A percentile compares a stretch with the other conserved stretches of the same genome.
Evolutionary conservation across 2,888 invertebrate genomes (phyloP).

Genomic region (Cephus sareptanus): DNA sequence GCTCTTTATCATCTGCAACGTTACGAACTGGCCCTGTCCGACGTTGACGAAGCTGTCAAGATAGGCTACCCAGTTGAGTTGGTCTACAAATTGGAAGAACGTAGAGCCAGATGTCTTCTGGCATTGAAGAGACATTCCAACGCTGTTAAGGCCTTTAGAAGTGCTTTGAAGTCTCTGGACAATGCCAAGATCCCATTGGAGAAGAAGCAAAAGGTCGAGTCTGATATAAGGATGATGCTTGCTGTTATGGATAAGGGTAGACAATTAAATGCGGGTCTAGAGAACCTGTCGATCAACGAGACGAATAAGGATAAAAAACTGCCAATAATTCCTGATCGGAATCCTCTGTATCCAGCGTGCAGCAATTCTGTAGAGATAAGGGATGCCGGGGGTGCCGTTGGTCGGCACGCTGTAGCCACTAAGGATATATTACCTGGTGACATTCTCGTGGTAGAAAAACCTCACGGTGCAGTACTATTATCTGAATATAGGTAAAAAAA

Average conservation of each 20-base stretch:
- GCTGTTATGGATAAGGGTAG: slow-evolving; percentile 75
- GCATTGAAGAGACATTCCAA: slow-evolving; percentile 75
- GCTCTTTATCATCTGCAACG: slow-evolving; percentile 79
- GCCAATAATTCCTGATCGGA: slow-evolving; percentile 62
- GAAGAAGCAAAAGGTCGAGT: slow-evolving; percentile 72
- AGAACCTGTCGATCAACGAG: slow-evolving; percentile 36
- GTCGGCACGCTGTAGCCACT: slow-evolving; percentile 80
- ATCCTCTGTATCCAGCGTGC: slow-evolving; percentile 71
- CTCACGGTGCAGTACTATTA: slow-evolving; percentile 78
- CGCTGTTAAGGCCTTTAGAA: slow-evolving; percentile 75
- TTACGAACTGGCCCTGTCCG: slow-evolving; percentile 75
- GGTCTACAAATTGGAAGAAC: slow-evolving; percentile 80
- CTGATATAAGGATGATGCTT: slow-evolving; percentile 78
- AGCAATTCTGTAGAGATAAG: slow-evolving; percentile 75
- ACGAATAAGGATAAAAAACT: slow-evolving; percentile 42
- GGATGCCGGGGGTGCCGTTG: slow-evolving; percentile 70
- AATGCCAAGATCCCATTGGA: slow-evolving; percentile 74
- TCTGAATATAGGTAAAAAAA: slow-evolving; percentile 69
- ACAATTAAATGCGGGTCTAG: slow-evolving; percentile 41
- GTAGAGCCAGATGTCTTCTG: slow-evolving; percentile 78
- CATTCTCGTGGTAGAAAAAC: slow-evolving; percentile 77
- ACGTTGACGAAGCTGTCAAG: slow-evolving; percentile 76
- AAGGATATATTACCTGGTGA: slow-evolving; percentile 79
- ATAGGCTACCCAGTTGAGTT: slow-evolving; percentile 79
- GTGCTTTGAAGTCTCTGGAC: slow-evolving; percentile 76